Evolutionary conservation across 2,797 vertebrate species (phyloP), one percentile per base, ranked within the genome.

Genomic region (Podarcis siculus): DNA sequence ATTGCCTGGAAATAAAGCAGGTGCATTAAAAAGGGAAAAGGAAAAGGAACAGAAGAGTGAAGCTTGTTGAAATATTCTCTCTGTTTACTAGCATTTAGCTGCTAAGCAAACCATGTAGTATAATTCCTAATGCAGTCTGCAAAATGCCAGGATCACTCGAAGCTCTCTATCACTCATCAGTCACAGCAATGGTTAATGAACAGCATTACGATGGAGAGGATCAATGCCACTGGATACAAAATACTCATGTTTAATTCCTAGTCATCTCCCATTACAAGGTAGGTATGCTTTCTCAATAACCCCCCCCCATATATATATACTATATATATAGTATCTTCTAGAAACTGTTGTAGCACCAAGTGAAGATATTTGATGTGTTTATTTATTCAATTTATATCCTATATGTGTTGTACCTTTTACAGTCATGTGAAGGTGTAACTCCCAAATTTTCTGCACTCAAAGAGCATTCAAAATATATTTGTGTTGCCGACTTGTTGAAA

Each of bases 1-100:
- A 7, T n/a, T 81, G 77, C 79, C 76, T 37, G 2, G 55, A 88
- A 88, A 73, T 82, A 84, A 90, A 89, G 23, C 9, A 32, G 25
- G 2, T 64, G 4, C 5, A 27, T 79, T 83, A 55, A 55, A 55
- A 55, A 3, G 49, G 49, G 49, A 8, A 21, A 30, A 87, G 13
- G 13, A 87, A 64, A 42, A 66, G 45, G 12, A 78, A 76, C 1
- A 61, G 39, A 87, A 30, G 9, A 55, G n/a, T 5, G 8, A n/a
- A 23, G 55, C 25, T 82, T 2, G 15, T 82, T 89, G 61, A 78
- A 87, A 83, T 78, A 6, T 69, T 45, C 32, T 79, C 3, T 21
- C 8, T 64, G 32, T 55, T 79, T 45, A 80, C 10, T 66, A 17
- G 37, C 73, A 76, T 84, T 89, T 61, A 86, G 32, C 27, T 81